These are phyloP conservation scores for Drosophila ogumai DNA, from an alignment of 1,140 invertebrate species.

Conservation along the genomic window DNA sequence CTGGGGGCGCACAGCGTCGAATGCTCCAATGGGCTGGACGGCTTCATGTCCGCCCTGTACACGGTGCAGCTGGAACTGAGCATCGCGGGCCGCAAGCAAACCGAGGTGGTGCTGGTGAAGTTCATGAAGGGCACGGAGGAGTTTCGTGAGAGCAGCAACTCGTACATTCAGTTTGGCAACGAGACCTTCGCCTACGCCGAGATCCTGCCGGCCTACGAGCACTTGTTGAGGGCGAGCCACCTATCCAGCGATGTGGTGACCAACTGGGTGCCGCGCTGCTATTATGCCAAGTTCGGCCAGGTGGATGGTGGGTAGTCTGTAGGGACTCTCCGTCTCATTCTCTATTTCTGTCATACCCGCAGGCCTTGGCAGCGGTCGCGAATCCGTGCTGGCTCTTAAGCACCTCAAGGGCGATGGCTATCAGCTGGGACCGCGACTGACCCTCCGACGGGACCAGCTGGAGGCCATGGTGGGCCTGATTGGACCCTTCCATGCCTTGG, in stretches of 20 bases:
- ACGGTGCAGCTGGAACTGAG: constrained; percentile 64
- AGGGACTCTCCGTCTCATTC: background rate
- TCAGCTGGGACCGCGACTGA: constrained; percentile 62
- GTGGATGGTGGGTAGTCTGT: constrained; percentile 53
- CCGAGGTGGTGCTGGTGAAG: constrained; percentile 68
- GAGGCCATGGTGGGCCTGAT: constrained; percentile 61
- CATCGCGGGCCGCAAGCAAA: constrained; percentile 20
- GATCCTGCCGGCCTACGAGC: constrained; percentile 69
- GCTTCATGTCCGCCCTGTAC: constrained; percentile 81
- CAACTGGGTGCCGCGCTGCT: constrained; percentile 62
- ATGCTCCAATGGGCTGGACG: constrained; percentile 69
- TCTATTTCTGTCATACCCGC: background rate
- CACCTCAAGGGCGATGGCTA: constrained; percentile 69
- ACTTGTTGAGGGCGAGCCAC: constrained; percentile 59
- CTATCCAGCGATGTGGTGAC: constrained; percentile 45
- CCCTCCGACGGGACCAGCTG: constrained; percentile 67
- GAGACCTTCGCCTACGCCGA: constrained; percentile 71
- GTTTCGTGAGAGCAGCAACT: constrained; percentile 70
- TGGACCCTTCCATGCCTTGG: constrained; percentile 72
- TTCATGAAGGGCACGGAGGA: constrained; percentile 77
- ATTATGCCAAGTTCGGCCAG: constrained; percentile 61
- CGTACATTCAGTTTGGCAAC: constrained; percentile 77
- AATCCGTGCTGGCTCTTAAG: constrained; percentile 75
- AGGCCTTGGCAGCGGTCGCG: constrained; percentile 50
- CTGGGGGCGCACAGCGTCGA: constrained; percentile 55